Base-by-base conservation (phyloP, 2,113 vertebrate genomes). In the Pelecanus crispus region DNA sequence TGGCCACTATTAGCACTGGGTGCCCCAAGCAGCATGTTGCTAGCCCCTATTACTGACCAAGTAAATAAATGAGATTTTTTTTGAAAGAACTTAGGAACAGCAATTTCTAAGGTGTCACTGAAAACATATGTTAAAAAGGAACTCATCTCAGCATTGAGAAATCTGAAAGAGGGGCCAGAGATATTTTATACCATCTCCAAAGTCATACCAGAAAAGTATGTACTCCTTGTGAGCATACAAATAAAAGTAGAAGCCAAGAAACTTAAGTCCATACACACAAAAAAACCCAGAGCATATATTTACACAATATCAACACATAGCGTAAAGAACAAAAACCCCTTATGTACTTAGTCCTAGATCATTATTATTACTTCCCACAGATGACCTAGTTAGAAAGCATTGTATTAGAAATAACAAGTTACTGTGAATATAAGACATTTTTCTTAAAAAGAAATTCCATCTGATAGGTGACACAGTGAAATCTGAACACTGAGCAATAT, bases 291-390 rank as follows among this genome's bases (percentile, higher is more conserved):
- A 56, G 18, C 32, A 52, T 32, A 14, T 21, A 62, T 38, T 38
- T 55, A 38, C 34, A 61, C 13, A 52, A 12, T 55, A 55, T 47
- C 26, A 61, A 68, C 28, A 40, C 16, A 74, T 2, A 50, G 7
- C 1, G 0, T 47, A 34, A 88, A 62, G 58, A 71, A 55, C 15
- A 62, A 62, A 55, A 47, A 2, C 1, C 2, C 13, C 31, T 49
- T n/a, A 21, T 18, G 24, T 55, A 47, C 29, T 55, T 55, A 25
- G 47, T 49, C 25, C 29, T 56, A 56, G 25, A 77, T 75, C 31
- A 55, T 36, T 47, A 31, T 58, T 36, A 66, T 89, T 32, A 52
- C 3, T 81, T 52, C 52, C 15, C 26, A 28, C 5, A 19, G 38
- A 59, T 66, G 7, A 55, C 55, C 40, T 49, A 49, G 11, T 44